Evolutionary conservation across 2,888 invertebrate species (phyloP).

Genomic region (Drosophila greeni): DNA sequence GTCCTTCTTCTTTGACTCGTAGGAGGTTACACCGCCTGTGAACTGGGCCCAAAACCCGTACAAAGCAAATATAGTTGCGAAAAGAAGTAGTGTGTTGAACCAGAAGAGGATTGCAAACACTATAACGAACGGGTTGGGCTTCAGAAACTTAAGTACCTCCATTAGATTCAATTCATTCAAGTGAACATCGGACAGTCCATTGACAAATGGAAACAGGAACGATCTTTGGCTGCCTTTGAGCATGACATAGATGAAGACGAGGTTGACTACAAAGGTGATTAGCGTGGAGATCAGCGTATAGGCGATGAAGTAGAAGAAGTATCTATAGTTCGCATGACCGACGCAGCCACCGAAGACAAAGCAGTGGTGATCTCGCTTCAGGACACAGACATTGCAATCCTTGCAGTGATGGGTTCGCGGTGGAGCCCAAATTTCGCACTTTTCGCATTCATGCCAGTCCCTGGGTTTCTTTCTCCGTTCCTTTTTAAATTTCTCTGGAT

Average conservation of each 20-base stretch:
- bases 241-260: not conserved
- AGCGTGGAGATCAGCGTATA: not conserved
- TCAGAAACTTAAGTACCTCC: not conserved
- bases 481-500: not conserved
- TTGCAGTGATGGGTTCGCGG: slow-evolving; percentile 5
- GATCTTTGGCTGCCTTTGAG: not conserved
- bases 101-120: not conserved
- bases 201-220: not conserved
- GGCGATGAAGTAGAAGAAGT: slow-evolving; percentile 6
- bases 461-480: not conserved
- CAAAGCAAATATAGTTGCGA: not conserved
- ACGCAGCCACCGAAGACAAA: slow-evolving; percentile 2
- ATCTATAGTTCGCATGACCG: slow-evolving; percentile 10
- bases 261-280: not conserved
- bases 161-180: not conserved
- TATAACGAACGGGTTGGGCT: not conserved
- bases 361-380: slow-evolving; percentile 13
- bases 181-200: not conserved
- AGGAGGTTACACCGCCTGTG: not conserved
- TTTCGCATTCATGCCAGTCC: not conserved
- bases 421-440: slow-evolving; percentile 9
- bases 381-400: slow-evolving; percentile 2
- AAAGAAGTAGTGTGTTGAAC: not conserved
- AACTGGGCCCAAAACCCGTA: not conserved
- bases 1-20: not conserved